Evolutionary conservation across 2,888 invertebrate genomes (phyloP).

Genomic region (Nephrotoma appendiculata): DNA sequence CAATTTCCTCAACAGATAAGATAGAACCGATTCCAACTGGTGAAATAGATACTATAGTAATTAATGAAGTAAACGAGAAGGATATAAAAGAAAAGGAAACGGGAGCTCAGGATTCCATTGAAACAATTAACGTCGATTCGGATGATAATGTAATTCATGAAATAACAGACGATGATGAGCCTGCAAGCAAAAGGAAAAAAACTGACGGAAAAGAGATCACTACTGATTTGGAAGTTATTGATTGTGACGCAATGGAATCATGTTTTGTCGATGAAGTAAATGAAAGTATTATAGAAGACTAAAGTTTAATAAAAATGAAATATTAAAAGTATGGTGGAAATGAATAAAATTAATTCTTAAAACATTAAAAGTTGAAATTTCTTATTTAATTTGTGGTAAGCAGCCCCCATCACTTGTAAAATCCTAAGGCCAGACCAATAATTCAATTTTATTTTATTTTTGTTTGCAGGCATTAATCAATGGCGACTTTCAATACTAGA

Average conservation of each 20-base stretch:
- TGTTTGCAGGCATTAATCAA: not conserved
- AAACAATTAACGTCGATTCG: not conserved
- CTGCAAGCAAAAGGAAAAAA: constrained; percentile 5
- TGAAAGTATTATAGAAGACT: constrained; percentile 1
- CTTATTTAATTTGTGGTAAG: not conserved
- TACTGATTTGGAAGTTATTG: not conserved
- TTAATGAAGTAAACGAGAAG: not conserved
- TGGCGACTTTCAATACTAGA: not conserved
- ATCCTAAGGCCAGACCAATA: not conserved
- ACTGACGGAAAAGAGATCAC: not conserved
- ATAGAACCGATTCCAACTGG: not conserved
- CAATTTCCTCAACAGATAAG: not conserved
- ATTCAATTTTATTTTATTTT: not conserved
- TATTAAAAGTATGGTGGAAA: not conserved
- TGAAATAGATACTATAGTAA: not conserved
- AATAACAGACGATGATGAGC: constrained; percentile 8
- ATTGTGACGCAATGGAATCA: constrained; percentile 1
- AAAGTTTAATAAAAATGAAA: not conserved
- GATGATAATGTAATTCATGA: constrained; percentile 10
- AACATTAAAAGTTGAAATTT: not conserved
- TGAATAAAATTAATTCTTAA: not conserved
- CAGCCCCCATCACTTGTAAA: not conserved
- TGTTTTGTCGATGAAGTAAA: constrained; percentile 9
- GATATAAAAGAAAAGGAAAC: not conserved
- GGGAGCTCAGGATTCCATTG: not conserved